Base-by-base conservation (phyloP, 1,140 invertebrate species). In the Lycorma delicatula region DNA sequence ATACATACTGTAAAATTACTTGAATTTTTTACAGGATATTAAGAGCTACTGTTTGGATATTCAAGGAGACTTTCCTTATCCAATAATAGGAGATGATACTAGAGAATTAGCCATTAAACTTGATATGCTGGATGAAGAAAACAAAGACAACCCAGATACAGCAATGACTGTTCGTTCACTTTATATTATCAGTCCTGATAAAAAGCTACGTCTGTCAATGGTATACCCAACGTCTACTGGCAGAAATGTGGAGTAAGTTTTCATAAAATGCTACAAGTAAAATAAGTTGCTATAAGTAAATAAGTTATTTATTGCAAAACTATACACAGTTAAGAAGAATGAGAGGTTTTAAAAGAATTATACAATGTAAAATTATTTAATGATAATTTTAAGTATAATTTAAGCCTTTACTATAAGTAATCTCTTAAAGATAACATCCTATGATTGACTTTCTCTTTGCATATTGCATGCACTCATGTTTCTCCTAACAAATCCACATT, bases 161-260 rank as follows among this genome's bases (percentile, higher is more conserved):
- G 86, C 86, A 13, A 73, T 87, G 49, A 93, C 91, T 27, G 85
- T 87, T 49, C 76, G 93, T 60, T 84, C 91, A 38, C 81, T 94
- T 3, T 97, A 93, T 72, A 79, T 97, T 54, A 83, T 97, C 66
- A 88, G 87, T 60, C 89, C 91, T 3, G 83, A 91, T 67, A 89
- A 91, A 69, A 88, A 84, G 67, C 70, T 94, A 36, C 85, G 91
- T 65, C 74, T 94, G 6, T 86, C 87, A 6, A 90, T 96, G 78
- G 77, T 90, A 34, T 97, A 97, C 75, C 93, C 93, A 31, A 85
- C 87, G 16, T 93, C 89, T 13, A 93, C 89, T 41, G 93, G 93
- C 31, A 80, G 93, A 60, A 95, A 93, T 72, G 91, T 96, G 65
- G 83, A 89, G 91, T 93, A 74, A 82, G 85, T 82, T 52, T 36